Evolutionary conservation across 64 coral and sea anemone species (phyloP), one percentile per base, ranked within the genome.

Genomic region (Dendrophyllia cribrosa): DNA sequence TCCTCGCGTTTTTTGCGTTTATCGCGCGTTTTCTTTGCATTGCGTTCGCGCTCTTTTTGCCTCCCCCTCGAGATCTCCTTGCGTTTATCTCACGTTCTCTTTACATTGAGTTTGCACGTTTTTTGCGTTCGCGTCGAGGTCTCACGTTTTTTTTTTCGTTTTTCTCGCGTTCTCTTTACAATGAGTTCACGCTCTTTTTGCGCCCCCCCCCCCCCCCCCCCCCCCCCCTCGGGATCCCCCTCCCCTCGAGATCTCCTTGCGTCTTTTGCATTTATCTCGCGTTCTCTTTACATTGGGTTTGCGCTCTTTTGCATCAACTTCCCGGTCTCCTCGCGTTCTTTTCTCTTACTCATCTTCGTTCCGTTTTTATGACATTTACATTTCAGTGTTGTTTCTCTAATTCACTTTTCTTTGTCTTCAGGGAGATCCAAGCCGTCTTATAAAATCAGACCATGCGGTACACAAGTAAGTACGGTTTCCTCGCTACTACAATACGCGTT

Each of bases 351-450:
- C 34, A 2, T 34, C 34, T 34, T 34, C 34, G 0, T 34, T 34
- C 34, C 34, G 34, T 34, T 34, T 34, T 34, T 34, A 0, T 34
- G 34, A 2, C 34, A 34, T 70, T 70, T 70, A 23, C 21, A 23
- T 21, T 78, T 14, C 17, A 77, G 6, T 55, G 0, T 20, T 56
- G 23, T 13, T 26, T 3, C 10, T 50, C 14, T 68, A 12, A 46
- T 72, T 81, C 4, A 77, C 4, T 72, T 60, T 20, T 7, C 12
- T 25, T 58, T 67, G 17, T 69, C 43, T 77, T 1, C 74, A 97
- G 95, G 95, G 95, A 70, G 95, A 97, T 79, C 95, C 95, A 75
- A 94, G 95, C 43, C 72, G 79, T 58, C 82, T 97, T 43, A 97
- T 97, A 60, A 90, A 83, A 14, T 93, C 95, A 19, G 91, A 97